Conservation (phyloP, 2,888 invertebrate genomes). For the Diadegma fenestrale region DNA sequence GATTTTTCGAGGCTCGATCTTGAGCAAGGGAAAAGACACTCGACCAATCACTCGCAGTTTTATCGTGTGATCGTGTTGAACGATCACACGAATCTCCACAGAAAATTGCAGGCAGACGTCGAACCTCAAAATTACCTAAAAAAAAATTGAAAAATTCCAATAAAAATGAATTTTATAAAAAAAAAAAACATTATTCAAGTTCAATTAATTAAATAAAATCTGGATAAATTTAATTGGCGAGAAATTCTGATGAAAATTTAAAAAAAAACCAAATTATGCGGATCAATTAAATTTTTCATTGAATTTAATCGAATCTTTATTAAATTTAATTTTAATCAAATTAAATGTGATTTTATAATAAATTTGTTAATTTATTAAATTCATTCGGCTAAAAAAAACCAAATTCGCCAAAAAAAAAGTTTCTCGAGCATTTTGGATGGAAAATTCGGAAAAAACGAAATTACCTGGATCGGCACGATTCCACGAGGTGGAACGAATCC, state of each 20-base stretch:
- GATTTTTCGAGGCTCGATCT: constrained; percentile 85
- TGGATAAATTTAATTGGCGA: too few relatives aligned
- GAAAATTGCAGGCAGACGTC: constrained; percentile 71
- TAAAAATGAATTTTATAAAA: too few relatives aligned
- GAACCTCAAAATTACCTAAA: constrained; percentile 71
- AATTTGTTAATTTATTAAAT: background rate
- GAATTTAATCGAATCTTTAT: too few relatives aligned
- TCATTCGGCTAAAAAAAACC: background rate
- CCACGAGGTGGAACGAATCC: constrained; percentile 74
- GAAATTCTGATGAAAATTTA: too few relatives aligned
- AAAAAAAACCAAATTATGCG: too few relatives aligned
- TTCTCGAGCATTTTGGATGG: too few relatives aligned
- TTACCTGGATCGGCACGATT: constrained; percentile 70
- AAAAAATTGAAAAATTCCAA: background rate
- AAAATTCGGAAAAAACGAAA: background rate
- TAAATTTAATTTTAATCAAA: too few relatives aligned
- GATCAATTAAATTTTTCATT: too few relatives aligned
- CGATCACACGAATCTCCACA: constrained; percentile 60
- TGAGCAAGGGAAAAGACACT: constrained; percentile 84
- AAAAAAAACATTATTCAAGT: too few relatives aligned
- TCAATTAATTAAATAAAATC: too few relatives aligned
- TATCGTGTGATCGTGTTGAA: constrained; percentile 71
- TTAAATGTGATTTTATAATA: too few relatives aligned
- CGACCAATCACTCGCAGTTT: constrained; percentile 69
- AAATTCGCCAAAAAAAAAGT: background rate